Evolutionary conservation across 2,888 invertebrate genomes (phyloP), one percentile per base, ranked within the genome.

Genomic region (Agrochola circellaris): DNA sequence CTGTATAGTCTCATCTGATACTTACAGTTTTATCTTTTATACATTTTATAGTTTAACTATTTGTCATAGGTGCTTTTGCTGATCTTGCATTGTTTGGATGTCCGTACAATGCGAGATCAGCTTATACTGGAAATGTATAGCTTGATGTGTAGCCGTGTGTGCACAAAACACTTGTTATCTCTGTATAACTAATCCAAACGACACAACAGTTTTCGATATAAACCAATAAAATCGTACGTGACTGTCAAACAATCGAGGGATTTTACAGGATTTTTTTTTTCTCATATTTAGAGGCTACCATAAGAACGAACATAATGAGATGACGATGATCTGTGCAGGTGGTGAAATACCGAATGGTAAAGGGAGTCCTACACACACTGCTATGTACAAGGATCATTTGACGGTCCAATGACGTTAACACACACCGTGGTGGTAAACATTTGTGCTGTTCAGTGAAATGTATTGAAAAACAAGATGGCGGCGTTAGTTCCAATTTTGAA

Each of bases 201-300:
- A 75, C 30, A 51, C 51, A 34, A 17, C 62, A 45, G 60, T 64
- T 75, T n/a, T 30, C 34, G 26, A 75, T 45, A 64, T 75, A 45
- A 34, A 34, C 4, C n/a, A n/a, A n/a, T n/a, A 62, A 74, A 75
- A 45, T 45, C 45, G n/a, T 62, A 64, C 75, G 75, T 74, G 75
- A 64, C 30, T 34, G n/a, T 64, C 11, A 26, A 34, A 34, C 62
- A n/a, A 75, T 56, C 34, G 17, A 56, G 34, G 17, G 11, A 9
- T 23, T 56, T 23, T 34, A 34, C 9, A 20, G 17, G 23, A 45
- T 17, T 26, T 4, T n/a, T 48, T 48, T 6, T 6, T 56, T 56
- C 13, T 13, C 13, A n/a, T 56, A 56, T 56, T 56, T 13, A n/a
- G 13, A 45, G 6, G 17, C 9, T 60, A 30, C 30, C 9, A 9